Evolutionary conservation across 2,797 vertebrate species (phyloP).

Genomic region (Melanotaenia pygmaea): DNA sequence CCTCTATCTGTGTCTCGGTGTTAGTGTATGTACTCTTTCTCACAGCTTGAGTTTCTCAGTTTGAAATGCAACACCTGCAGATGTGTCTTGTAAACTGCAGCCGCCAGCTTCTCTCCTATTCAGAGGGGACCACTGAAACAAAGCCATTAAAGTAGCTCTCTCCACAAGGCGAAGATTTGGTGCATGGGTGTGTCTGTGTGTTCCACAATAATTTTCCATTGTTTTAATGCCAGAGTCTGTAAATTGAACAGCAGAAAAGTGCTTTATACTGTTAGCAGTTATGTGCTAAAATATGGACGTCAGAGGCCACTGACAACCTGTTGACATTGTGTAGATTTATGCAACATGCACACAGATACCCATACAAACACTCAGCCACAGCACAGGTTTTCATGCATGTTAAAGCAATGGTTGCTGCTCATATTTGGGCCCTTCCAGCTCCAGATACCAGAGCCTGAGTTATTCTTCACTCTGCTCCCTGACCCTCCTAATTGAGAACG

Average conservation of each 20-base stretch:
- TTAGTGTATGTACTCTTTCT: slow-evolving; percentile 48
- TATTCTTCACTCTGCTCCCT: slow-evolving; percentile 76
- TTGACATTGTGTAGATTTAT: slow-evolving; percentile 73
- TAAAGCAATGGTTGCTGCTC: slow-evolving; percentile 65
- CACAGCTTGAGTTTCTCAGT: slow-evolving; percentile 69
- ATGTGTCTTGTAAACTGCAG: slow-evolving; percentile 76
- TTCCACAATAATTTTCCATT: slow-evolving; percentile 14
- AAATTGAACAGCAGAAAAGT: slow-evolving; percentile 11
- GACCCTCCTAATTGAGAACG: slow-evolving; percentile 84
- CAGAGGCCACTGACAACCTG: slow-evolving; percentile 71
- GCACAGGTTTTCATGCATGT: slow-evolving; percentile 47
- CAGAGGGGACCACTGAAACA: slow-evolving; percentile 73
- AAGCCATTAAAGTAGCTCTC: slow-evolving; percentile 76
- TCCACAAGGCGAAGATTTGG: slow-evolving; percentile 42
- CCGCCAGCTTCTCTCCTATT: slow-evolving; percentile 61
- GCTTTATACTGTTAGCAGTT: slow-evolving; percentile 35
- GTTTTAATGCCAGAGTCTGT: slow-evolving; percentile 20
- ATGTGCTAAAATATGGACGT: slow-evolving; percentile 64
- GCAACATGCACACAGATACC: slow-evolving; percentile 23
- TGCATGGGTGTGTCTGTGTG: slow-evolving; percentile 42
- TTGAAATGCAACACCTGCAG: slow-evolving; percentile 81
- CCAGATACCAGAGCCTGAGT: slow-evolving; percentile 77
- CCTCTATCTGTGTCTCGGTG: slow-evolving; percentile 45
- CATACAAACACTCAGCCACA: slow-evolving; percentile 31
- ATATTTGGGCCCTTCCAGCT: slow-evolving; percentile 71